These are phyloP conservation scores for Coranthus polyacanthus DNA, from an alignment of 2,797 vertebrate species.

Conservation along the genomic window DNA sequence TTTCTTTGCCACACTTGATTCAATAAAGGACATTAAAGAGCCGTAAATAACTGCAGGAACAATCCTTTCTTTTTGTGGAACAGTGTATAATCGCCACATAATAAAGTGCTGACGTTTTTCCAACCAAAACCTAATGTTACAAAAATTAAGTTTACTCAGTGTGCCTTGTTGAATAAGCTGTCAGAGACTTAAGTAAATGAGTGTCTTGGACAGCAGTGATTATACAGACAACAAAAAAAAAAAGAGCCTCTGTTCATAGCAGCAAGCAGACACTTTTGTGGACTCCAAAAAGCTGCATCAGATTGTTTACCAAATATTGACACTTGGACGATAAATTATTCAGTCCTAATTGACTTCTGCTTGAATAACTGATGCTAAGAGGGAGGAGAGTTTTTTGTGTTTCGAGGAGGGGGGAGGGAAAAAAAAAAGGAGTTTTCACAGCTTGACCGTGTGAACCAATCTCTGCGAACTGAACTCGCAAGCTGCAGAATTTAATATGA, in stretches of 20 bases:
- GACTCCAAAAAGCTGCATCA: constrained; percentile 45
- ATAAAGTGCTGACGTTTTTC: constrained; percentile 10
- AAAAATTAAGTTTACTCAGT: not conserved
- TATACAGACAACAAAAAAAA: not conserved
- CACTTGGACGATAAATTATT: constrained; percentile 72
- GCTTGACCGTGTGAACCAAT: constrained; percentile 49
- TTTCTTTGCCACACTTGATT: constrained; percentile 11
- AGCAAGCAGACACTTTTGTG: constrained; percentile 22
- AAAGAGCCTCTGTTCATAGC: not conserved
- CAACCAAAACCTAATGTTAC: constrained; percentile 2
- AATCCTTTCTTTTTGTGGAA: constrained; percentile 5
- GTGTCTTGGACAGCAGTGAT: too few species aligned
- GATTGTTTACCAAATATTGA: constrained; percentile 79
- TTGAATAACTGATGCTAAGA: constrained; percentile 70
- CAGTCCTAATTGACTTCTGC: constrained; percentile 62
- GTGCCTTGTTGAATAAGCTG: not conserved
- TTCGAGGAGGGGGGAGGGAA: constrained; percentile 3
- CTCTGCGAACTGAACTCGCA: constrained; percentile 31
- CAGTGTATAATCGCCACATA: constrained; percentile 24
- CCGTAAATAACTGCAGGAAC: constrained; percentile 7
- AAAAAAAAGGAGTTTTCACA: constrained; percentile 27
- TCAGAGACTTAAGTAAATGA: not conserved
- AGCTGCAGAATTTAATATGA: constrained; percentile 47
- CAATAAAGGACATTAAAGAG: constrained; percentile 15
- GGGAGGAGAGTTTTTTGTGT: constrained; percentile 30